Conservation (phyloP, 2,888 invertebrate species). For the Dinocampus coccinellae region DNA sequence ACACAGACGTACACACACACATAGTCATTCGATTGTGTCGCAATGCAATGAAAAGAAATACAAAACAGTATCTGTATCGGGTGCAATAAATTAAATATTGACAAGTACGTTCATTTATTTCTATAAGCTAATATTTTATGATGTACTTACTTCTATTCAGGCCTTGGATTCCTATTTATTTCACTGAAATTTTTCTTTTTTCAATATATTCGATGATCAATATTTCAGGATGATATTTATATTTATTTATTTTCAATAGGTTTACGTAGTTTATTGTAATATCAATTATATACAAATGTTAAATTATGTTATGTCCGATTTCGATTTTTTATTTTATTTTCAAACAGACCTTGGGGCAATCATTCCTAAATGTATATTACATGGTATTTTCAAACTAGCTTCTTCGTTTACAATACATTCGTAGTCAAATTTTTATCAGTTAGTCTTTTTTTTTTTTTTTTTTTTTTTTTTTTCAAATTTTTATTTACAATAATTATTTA, state of each 20-base stretch:
- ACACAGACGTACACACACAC: conserved; percentile 32
- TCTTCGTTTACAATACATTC: conserved; percentile 31
- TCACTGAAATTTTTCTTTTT: neutral
- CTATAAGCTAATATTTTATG: neutral
- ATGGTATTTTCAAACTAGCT: conserved; percentile 43
- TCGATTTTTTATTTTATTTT: conserved; percentile 33
- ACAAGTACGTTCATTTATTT: conserved; percentile 17
- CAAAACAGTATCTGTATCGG: conserved; percentile 28
- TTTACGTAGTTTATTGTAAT: conserved; percentile 64
- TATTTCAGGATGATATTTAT: conserved; percentile 16
- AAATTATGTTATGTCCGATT: conserved; percentile 53
- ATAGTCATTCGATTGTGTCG: conserved; percentile 45
- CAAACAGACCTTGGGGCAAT: conserved; percentile 37
- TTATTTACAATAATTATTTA: conserved; percentile 43
- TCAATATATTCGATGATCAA: neutral
- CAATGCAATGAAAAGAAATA: conserved; percentile 38
- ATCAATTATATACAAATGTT: conserved; percentile 67
- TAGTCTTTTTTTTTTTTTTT: conserved; percentile 23
- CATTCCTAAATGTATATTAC: conserved; percentile 47
- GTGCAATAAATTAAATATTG: conserved; percentile 33
- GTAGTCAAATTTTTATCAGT: conserved; percentile 1
- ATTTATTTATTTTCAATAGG: conserved; percentile 27
- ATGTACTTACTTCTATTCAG: conserved; percentile 23
- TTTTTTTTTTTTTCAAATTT: too few relatives aligned
- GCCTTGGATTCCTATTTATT: neutral